These are phyloP conservation scores for Hypena proboscidalis DNA, from an alignment of 2,888 invertebrate species.

Conservation along the genomic window DNA sequence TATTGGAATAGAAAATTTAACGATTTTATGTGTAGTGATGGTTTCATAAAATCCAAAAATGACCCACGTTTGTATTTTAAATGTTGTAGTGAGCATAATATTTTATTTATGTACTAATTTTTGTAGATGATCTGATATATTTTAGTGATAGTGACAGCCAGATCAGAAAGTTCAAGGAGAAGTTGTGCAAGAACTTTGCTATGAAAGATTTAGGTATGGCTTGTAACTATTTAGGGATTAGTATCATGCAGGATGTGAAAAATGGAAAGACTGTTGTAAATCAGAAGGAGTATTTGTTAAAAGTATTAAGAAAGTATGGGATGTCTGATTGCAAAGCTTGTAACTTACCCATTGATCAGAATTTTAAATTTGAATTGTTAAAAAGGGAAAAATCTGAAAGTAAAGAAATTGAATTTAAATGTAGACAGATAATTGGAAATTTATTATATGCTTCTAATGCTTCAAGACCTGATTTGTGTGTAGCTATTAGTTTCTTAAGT, in stretches of 20 bases:
- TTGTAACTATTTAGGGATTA: constrained; percentile 3
- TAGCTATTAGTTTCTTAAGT: too few relatives aligned
- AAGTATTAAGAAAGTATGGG: constrained; percentile 2
- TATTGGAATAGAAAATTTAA: constrained; percentile 7
- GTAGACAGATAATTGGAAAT: too few relatives aligned
- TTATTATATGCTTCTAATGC: too few relatives aligned
- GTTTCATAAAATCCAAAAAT: neutral
- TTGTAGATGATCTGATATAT: constrained; percentile 9
- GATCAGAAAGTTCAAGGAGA: too few relatives aligned
- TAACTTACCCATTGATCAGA: neutral
- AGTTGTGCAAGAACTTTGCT: too few relatives aligned
- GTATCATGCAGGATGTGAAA: too few relatives aligned
- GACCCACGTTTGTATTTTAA: neutral
- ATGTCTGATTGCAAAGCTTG: constrained; percentile 1
- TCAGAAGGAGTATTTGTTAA: neutral
- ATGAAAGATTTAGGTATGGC: too few relatives aligned
- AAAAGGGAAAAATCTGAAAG: neutral
- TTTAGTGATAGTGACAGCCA: neutral
- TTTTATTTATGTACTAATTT: too few relatives aligned
- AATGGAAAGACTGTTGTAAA: neutral
- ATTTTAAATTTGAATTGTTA: too few relatives aligned
- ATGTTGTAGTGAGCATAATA: neutral
- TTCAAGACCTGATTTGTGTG: too few relatives aligned
- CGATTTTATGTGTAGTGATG: neutral
- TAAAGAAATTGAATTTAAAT: neutral